Percentiles rank a stretch among this genome's conserved stretches.
Conservation (phyloP, 2,888 invertebrate species). For the Furcula furcula region DNA sequence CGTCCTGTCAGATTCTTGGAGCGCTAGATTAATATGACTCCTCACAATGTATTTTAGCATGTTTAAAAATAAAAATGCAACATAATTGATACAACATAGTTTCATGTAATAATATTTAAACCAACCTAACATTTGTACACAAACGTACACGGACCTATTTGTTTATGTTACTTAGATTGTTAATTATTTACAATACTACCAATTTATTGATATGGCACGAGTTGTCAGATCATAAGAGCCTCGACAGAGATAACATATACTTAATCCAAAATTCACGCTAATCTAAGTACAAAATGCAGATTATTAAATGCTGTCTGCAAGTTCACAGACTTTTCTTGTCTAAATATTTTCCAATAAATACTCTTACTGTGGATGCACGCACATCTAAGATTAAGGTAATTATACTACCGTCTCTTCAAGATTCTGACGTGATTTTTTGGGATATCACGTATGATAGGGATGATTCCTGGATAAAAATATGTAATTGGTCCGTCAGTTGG, state of each 20-base stretch:
- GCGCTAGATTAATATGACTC: not conserved
- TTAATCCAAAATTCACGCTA: not conserved
- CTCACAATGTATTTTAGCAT: not conserved
- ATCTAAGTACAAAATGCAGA: conserved; percentile 30
- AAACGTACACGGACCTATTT: not conserved
- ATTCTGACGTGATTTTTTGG: not conserved
- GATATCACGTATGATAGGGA: no score
- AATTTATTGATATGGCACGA: conserved; percentile 21
- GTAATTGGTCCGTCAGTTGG: no score
- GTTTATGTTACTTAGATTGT: conserved; percentile 19
- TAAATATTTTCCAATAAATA: not conserved
- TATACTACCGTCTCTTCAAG: not conserved
- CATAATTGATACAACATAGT: not conserved
- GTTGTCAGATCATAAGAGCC: not conserved
- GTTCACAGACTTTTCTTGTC: conserved; percentile 8
- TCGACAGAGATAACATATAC: not conserved
- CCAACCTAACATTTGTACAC: not conserved
- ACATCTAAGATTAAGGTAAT: not conserved
- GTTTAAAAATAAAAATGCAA: not conserved
- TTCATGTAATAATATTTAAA: not conserved
- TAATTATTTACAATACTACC: conserved; percentile 39
- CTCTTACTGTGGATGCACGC: not conserved
- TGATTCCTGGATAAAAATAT: no score
- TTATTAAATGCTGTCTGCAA: conserved; percentile 37
- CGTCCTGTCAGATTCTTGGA: not conserved